phyloP scores from a whole-genome alignment of 2,113 vertebrate genomes.

The Progne subis region DNA sequence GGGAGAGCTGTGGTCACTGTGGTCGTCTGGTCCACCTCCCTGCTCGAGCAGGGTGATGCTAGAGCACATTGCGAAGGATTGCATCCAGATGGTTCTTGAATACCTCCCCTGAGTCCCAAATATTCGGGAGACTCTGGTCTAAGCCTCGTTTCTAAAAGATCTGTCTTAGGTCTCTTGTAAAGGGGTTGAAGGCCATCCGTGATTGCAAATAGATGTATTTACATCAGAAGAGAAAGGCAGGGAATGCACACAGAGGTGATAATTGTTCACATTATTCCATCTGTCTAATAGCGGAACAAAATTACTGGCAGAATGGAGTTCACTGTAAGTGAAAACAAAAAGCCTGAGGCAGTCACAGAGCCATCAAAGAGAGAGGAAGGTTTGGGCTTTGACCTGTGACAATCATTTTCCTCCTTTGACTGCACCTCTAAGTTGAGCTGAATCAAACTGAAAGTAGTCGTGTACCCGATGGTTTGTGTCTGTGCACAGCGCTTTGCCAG shows the following conservation, averaged over 20 bases:
- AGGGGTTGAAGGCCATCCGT: background rate
- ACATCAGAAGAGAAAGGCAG: background rate
- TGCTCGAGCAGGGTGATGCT: background rate
- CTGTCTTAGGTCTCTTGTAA: background rate
- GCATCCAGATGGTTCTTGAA: background rate
- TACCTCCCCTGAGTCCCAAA: background rate
- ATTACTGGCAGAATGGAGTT: slow-evolving; percentile 8
- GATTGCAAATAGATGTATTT: slow-evolving; percentile 24
- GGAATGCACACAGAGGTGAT: background rate
- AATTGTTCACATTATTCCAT: slow-evolving; percentile 30
- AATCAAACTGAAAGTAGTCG: background rate
- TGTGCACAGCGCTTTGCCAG: background rate
- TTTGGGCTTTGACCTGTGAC: slow-evolving; percentile 15
- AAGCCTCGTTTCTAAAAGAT: background rate
- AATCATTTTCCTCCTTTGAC: slow-evolving; percentile 5
- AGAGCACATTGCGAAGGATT: background rate
- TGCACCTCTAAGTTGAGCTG: background rate
- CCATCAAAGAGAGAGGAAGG: slow-evolving; percentile 9
- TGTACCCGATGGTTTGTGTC: background rate
- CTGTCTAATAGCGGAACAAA: slow-evolving; percentile 32
- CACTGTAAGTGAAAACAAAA: slow-evolving; percentile 36
- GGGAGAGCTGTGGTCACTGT: background rate
- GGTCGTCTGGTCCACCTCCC: background rate
- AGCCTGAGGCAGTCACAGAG: slow-evolving; percentile 4
- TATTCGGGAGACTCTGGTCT: background rate